Conservation (phyloP, 2,797 vertebrate genomes). For the Pelobates cultripes region DNA sequence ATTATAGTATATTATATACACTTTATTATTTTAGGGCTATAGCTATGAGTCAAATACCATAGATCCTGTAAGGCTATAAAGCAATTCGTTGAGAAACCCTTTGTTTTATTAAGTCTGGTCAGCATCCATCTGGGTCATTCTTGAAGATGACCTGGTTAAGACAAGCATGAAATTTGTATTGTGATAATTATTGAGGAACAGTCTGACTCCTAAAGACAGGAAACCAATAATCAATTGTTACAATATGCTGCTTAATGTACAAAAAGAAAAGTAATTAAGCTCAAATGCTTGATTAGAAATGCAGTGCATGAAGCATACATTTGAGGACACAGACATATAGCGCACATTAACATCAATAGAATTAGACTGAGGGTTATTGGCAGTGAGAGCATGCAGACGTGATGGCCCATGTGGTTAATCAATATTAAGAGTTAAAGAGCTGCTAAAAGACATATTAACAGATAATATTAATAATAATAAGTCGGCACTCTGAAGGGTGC, state of each 20-base stretch:
- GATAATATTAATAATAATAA: no score
- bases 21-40: no score
- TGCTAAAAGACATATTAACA: no score
- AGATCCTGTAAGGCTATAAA: no score
- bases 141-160: conserved; percentile 52
- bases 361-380: no score
- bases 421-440: no score
- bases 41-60: no score
- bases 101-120: background rate
- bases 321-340: background rate
- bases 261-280: conserved; percentile 47
- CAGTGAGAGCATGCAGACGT: no score
- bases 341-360: background rate
- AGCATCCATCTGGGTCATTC: conserved; percentile 15
- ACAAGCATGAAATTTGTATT: conserved; percentile 47
- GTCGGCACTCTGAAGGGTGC: no score
- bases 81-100: no score
- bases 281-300: conserved; percentile 27
- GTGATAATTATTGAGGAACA: conserved; percentile 51
- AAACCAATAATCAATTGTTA: conserved; percentile 53
- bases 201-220: conserved; percentile 46
- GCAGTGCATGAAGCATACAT: conserved; percentile 26
- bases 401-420: no score
- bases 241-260: conserved; percentile 54
- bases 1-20: no score